These are phyloP conservation scores for Hippocampus abdominalis DNA, from an alignment of 2,113 vertebrate genomes.

Conservation along the genomic window DNA sequence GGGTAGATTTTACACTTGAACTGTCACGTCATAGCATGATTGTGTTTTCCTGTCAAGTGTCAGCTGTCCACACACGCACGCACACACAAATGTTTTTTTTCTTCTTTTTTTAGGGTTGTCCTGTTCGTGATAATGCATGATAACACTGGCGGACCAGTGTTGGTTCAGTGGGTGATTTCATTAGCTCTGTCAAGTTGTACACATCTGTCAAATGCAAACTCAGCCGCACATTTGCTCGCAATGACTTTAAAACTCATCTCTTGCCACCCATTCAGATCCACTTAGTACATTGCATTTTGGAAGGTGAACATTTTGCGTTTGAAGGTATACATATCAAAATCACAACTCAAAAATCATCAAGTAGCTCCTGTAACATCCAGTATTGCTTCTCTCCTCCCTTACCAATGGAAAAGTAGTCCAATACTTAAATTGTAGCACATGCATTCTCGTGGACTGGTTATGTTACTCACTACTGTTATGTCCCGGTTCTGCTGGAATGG, in stretches of 20 bases:
- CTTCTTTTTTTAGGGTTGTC: constrained; percentile 44
- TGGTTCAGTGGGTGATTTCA: constrained; percentile 25
- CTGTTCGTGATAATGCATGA: constrained; percentile 67
- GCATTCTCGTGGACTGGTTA: not conserved
- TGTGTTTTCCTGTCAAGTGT: constrained; percentile 67
- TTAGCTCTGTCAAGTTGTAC: constrained; percentile 16
- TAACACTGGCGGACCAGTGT: constrained; percentile 33
- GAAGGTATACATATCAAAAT: no score
- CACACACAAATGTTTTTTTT: constrained; percentile 1
- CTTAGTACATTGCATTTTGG: not conserved
- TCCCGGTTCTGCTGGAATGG: not conserved
- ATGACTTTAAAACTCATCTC: constrained; percentile 3
- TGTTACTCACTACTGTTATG: not conserved
- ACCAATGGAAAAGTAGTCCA: not conserved
- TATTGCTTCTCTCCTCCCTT: not conserved
- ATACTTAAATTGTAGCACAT: not conserved
- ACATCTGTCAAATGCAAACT: constrained; percentile 11
- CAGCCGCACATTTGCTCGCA: constrained; percentile 13
- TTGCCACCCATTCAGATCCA: constrained; percentile 14
- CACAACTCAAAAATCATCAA: not conserved
- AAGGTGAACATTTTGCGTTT: not conserved
- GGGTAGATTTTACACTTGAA: constrained; percentile 47
- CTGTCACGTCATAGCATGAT: constrained; percentile 70
- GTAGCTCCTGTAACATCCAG: not conserved
- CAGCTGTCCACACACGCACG: constrained; percentile 51